phyloP scores from a whole-genome alignment of 2,113 vertebrate species.

The Spea bombifrons region DNA sequence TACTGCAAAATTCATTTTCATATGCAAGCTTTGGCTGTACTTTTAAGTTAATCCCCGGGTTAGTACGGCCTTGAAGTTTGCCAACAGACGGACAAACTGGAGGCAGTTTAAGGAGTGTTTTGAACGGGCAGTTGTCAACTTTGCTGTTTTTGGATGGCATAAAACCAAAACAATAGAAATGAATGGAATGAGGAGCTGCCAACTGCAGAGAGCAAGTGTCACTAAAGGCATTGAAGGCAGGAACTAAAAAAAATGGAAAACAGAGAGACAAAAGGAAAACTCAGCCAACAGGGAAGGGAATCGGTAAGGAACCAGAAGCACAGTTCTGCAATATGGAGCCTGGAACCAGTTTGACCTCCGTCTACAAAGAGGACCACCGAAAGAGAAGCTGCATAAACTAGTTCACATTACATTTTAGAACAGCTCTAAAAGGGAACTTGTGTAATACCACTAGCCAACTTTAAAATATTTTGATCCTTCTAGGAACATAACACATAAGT shows the following conservation, averaged over 20 bases:
- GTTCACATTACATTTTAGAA: no score
- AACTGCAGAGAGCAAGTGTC: constrained; percentile 40
- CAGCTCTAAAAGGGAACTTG: no score
- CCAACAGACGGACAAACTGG: background rate
- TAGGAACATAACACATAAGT: no score
- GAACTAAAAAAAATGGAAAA: background rate
- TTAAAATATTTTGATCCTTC: no score
- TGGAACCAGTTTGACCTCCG: no score
- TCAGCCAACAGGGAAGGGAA: background rate
- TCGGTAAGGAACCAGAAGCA: background rate
- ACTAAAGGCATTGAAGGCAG: background rate
- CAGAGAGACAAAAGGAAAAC: background rate
- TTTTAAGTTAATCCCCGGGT: background rate
- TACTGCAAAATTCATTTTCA: no score
- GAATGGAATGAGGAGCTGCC: constrained; percentile 36
- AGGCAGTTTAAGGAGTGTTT: constrained; percentile 7
- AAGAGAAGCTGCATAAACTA: no score
- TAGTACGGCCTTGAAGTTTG: background rate
- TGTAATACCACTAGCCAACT: no score
- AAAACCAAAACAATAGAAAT: constrained; percentile 42
- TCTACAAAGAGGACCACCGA: no score
- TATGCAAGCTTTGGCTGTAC: no score
- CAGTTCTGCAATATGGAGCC: background rate
- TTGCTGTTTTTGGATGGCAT: constrained; percentile 37
- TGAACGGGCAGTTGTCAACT: constrained; percentile 17